A percentile compares a stretch with the other conserved stretches of the same genome.
These are phyloP conservation scores for Salpingus planirostris DNA, from an alignment of 2,888 invertebrate genomes.

Conservation along the genomic window DNA sequence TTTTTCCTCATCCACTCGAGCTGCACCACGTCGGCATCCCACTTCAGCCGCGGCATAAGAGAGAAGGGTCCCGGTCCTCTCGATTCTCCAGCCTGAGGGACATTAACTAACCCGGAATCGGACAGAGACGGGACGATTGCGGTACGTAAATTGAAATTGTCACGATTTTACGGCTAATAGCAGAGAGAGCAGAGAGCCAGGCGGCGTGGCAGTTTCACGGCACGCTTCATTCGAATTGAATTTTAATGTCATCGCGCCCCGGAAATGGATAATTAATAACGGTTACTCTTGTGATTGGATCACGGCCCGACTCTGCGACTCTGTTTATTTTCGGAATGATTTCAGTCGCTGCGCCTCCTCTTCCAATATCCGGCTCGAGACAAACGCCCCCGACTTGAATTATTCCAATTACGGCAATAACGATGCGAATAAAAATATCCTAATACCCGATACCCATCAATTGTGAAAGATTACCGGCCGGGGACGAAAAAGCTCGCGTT, in stretches of 20 bases:
- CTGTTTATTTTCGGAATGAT: conserved; percentile 10
- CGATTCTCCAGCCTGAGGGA: not conserved
- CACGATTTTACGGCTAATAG: conserved; percentile 21
- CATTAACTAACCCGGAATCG: not conserved
- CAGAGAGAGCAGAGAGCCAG: conserved; percentile 6
- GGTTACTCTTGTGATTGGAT: conserved; percentile 13
- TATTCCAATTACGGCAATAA: too few species aligned
- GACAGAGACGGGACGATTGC: not conserved
- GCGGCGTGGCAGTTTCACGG: conserved; percentile 22
- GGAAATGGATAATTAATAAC: conserved; percentile 30
- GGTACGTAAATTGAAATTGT: conserved; percentile 18
- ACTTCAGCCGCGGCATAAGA: too few species aligned
- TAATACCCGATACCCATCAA: too few species aligned
- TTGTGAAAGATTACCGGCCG: too few species aligned
- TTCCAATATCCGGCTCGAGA: too few species aligned
- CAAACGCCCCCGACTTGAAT: too few species aligned
- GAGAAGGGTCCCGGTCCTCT: too few species aligned
- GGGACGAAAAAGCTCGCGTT: too few species aligned
- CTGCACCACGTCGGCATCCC: too few species aligned
- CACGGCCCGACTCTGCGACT: conserved; percentile 9
- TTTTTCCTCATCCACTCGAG: too few species aligned
- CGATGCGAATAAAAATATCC: too few species aligned
- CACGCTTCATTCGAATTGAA: conserved; percentile 32
- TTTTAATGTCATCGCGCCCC: conserved; percentile 34
- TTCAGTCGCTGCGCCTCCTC: too few species aligned